Evolutionary conservation across 2,797 vertebrate genomes (phyloP).

Genomic region (Xiphorhynchus erythropygius): DNA sequence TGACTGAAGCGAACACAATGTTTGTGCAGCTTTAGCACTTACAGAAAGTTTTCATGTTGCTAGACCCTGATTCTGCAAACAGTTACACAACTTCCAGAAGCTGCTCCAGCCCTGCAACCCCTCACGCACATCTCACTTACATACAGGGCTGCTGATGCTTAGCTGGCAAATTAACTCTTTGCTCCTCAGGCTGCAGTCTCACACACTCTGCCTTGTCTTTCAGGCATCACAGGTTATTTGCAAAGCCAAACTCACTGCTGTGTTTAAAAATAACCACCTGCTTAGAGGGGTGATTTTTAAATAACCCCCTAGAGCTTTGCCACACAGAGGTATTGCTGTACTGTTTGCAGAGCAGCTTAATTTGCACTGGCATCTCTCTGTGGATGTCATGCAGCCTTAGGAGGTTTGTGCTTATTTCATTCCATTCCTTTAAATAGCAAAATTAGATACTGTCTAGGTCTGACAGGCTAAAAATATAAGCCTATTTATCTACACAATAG

Average conservation of each 20-base stretch:
- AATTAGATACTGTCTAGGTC: conserved; percentile 38
- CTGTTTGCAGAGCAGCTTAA: background rate
- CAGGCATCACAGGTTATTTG: background rate
- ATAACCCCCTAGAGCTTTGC: background rate
- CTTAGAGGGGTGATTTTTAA: background rate
- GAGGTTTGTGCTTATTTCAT: conserved; percentile 3
- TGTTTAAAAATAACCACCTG: background rate
- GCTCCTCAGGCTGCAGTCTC: background rate
- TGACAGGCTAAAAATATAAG: conserved; percentile 25
- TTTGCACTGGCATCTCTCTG: background rate
- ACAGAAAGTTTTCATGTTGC: background rate
- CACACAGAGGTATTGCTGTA: background rate
- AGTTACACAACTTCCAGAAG: background rate
- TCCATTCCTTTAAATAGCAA: conserved; percentile 15
- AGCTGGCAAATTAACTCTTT: background rate
- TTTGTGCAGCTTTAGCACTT: background rate
- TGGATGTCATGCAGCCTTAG: background rate
- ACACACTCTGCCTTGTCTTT: background rate
- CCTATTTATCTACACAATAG: background rate
- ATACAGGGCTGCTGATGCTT: background rate
- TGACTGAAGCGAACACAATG: background rate
- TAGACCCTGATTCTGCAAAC: background rate
- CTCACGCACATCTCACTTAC: background rate
- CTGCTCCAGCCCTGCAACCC: background rate
- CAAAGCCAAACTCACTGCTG: background rate